phyloP scores from a whole-genome alignment of 2,113 vertebrate genomes.

The Crotalus tigris region DNA sequence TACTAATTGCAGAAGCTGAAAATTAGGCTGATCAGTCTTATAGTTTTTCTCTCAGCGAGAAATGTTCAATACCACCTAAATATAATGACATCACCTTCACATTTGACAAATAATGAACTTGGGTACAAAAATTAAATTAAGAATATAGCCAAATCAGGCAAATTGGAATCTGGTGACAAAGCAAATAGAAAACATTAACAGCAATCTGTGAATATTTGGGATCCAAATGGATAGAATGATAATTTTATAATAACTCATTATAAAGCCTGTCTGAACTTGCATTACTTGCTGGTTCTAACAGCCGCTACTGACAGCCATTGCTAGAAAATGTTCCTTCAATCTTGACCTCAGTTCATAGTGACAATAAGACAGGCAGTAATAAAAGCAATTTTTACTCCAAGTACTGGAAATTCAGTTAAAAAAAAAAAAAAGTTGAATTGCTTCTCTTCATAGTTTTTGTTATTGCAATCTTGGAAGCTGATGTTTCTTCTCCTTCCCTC shows the following conservation, averaged over 20 bases:
- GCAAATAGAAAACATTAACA: background rate
- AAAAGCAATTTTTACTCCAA: background rate
- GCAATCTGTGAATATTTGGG: background rate
- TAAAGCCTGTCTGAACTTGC: background rate
- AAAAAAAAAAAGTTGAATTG: background rate
- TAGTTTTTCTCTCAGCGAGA: background rate
- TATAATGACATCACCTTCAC: background rate
- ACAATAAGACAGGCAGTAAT: background rate
- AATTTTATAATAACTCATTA: background rate
- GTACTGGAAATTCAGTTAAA: background rate
- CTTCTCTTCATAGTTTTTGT: background rate
- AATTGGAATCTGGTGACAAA: background rate
- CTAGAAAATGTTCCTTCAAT: background rate
- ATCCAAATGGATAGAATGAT: background rate
- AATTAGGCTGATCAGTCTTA: background rate
- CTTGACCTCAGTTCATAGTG: background rate
- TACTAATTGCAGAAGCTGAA: no score
- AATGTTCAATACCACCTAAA: background rate
- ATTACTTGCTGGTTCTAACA: background rate
- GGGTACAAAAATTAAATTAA: background rate
- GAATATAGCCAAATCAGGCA: background rate
- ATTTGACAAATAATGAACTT: background rate
- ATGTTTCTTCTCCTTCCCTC: background rate
- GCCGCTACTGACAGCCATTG: no score
- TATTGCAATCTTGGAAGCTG: background rate